phyloP scores from a whole-genome alignment of 2,113 vertebrate species.

The Tamias sibiricus region DNA sequence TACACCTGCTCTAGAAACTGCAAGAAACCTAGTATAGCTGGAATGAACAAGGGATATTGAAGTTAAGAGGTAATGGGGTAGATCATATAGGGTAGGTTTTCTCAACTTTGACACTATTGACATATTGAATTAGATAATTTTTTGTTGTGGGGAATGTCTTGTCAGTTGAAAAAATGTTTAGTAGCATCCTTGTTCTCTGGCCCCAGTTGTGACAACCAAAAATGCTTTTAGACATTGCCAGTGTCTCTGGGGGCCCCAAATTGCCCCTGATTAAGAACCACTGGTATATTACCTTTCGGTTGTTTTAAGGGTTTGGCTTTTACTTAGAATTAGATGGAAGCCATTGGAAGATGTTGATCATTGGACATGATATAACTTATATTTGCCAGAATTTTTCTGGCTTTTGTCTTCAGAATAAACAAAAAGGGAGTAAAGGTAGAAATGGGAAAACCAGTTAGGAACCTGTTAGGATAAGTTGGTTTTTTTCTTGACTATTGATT shows the following conservation, averaged over 20 bases:
- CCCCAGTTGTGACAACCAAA: not conserved
- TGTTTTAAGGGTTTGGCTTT: slow-evolving; percentile 55
- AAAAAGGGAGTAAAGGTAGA: not conserved
- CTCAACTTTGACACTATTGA: not conserved
- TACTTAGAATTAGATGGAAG: slow-evolving; percentile 4
- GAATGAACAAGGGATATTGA: not conserved
- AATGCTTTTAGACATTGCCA: not conserved
- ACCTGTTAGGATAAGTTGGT: not conserved
- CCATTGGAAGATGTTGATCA: not conserved
- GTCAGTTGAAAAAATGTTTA: not conserved
- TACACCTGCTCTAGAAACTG: not conserved
- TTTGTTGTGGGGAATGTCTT: not conserved
- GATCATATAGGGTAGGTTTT: not conserved
- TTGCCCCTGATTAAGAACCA: not conserved
- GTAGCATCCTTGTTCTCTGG: not conserved
- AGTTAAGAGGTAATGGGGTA: not conserved
- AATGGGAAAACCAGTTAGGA: not conserved
- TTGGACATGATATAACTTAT: slow-evolving; percentile 22
- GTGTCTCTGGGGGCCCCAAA: not conserved
- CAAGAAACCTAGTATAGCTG: not conserved
- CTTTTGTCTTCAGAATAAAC: slow-evolving; percentile 32
- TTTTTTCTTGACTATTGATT: not conserved
- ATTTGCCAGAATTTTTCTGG: slow-evolving; percentile 8
- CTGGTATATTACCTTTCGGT: not conserved
- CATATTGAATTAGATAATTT: not conserved